Conservation (phyloP, 2,888 invertebrate species). For the Dynastes tityus region DNA sequence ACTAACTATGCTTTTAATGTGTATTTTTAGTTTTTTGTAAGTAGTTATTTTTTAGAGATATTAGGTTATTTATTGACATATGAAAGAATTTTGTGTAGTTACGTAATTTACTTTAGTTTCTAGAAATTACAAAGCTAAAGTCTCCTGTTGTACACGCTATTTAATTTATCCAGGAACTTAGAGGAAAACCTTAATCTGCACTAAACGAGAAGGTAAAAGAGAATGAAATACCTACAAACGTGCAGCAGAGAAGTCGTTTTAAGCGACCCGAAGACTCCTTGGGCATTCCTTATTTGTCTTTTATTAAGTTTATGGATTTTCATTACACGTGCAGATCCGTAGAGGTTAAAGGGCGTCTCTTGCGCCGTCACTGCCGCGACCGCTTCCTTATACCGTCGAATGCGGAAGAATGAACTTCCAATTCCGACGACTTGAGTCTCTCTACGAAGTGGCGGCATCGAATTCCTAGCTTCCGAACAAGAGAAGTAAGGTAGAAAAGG, state of each 20-base stretch:
- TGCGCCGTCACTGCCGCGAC: not conserved
- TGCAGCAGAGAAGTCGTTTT: not conserved
- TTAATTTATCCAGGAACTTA: not conserved
- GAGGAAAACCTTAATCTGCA: not conserved
- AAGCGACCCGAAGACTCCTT: constrained; percentile 7
- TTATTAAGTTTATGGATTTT: constrained; percentile 37
- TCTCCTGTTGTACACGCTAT: too few species aligned
- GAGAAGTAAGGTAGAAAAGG: not conserved
- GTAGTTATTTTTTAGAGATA: too few species aligned
- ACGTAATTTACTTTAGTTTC: too few species aligned
- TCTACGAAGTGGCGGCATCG: not conserved
- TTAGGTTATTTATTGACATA: too few species aligned
- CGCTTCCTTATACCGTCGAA: not conserved
- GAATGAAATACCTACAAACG: constrained; percentile 18
- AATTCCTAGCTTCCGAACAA: not conserved
- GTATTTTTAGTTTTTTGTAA: too few species aligned
- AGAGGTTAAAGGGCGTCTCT: constrained; percentile 17
- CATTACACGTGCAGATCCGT: constrained; percentile 33
- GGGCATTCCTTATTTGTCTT: constrained; percentile 34
- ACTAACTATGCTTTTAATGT: too few species aligned
- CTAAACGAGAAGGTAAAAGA: constrained; percentile 8
- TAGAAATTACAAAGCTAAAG: too few species aligned
- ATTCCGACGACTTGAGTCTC: not conserved
- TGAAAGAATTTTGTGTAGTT: too few species aligned
- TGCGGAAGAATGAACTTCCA: constrained; percentile 8